Evolutionary conservation across 2,888 invertebrate genomes (phyloP).

Genomic region (Myopa tessellatipennis): DNA sequence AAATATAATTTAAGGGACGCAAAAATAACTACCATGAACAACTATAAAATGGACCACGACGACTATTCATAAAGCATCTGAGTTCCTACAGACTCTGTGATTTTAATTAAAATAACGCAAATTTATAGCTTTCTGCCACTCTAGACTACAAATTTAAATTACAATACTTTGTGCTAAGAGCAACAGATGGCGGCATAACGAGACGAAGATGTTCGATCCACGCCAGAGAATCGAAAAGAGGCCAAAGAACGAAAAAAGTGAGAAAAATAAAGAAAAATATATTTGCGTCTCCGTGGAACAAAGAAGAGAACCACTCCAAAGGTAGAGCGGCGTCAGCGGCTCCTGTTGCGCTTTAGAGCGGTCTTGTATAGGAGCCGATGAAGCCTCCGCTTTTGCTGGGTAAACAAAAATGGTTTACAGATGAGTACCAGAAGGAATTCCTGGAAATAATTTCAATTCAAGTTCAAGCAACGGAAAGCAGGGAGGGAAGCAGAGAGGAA

Average conservation of each 20-base stretch:
- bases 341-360: not conserved
- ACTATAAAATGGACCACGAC: too few relatives aligned
- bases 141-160: not conserved
- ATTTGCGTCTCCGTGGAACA: too few relatives aligned
- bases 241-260: too few relatives aligned
- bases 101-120: not conserved
- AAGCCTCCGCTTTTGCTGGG: not conserved
- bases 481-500: not conserved
- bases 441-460: slow-evolving; percentile 30
- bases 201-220: not conserved
- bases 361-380: not conserved
- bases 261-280: too few relatives aligned
- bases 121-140: not conserved
- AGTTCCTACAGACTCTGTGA: not conserved
- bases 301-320: not conserved
- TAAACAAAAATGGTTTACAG: not conserved
- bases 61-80: not conserved
- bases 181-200: not conserved
- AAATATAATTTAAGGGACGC: too few relatives aligned
- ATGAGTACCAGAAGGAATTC: slow-evolving; percentile 12
- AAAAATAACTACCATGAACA: too few relatives aligned
- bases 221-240: not conserved
- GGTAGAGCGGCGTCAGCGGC: not conserved
- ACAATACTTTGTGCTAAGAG: not conserved
- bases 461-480: slow-evolving; percentile 1